Base-by-base conservation (phyloP, 2,797 vertebrate species). In the Petrocephalus sullivani region DNA sequence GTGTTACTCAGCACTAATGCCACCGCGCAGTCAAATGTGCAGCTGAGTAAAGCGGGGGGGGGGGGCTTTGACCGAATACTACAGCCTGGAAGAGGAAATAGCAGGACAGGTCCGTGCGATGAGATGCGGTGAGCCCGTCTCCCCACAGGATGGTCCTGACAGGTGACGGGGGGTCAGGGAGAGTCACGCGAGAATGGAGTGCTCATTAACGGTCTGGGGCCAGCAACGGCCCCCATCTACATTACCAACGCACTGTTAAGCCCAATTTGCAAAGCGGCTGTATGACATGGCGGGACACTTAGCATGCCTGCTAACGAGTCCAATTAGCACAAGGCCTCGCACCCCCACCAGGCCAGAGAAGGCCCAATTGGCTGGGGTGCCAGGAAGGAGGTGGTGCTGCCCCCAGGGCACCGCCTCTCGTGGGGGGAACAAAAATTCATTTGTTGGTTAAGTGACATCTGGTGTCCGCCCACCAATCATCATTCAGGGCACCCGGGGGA, bases 1-100 rank as follows among this genome's bases (percentile, higher is more conserved):
- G 92, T 88, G 85, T 75, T 91, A 93, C 89, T 91, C 90, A 85
- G 87, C 90, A 87, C 88, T 91, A 89, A 93, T 92, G 90, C 90
- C 91, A 91, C 91, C 89, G 89, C 61, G 90, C 89, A 92, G 89
- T 90, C 90, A 88, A 93, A 90, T 89, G 91, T 89, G 89, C 91
- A 90, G 86, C 90, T 88, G 90, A 90, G 87, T 90, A 61, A 85
- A 88, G 90, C 64, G 19, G 88, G 91, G 90, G 41, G 33, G 41
- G 51, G 75, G 6, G 71, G 53, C n/a, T n/a, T n/a, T 7, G 6
- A 54, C 10, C 53, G 10, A 12, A 7, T 54, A 54, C 37, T 41
- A 41, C 37, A 41, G 37, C 3, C 37, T 41, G 37, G 37, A 41
- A 41, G 37, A 54, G 53, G 53, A 54, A 2, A 8, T 1, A 54